Evolutionary conservation across 2,797 vertebrate genomes (phyloP).

Genomic region (Eidolon dupreanum): DNA sequence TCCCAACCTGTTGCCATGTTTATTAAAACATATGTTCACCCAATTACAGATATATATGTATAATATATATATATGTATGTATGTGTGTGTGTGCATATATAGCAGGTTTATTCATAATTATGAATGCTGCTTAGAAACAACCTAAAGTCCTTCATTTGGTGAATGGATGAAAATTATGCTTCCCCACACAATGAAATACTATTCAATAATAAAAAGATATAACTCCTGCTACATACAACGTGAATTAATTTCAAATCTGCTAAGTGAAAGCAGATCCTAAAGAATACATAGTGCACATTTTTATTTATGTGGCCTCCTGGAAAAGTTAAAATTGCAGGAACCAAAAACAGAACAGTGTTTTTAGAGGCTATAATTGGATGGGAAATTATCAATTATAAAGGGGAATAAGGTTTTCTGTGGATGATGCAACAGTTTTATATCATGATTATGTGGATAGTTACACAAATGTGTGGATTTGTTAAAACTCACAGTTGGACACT

Average conservation of each 20-base stretch:
- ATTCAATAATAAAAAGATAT: background rate
- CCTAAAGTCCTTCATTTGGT: background rate
- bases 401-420: background rate
- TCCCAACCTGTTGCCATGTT: background rate
- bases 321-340: background rate
- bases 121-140: background rate
- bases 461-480: background rate
- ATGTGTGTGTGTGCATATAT: background rate
- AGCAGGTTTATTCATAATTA: background rate
- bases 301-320: background rate
- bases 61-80: background rate
- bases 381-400: background rate
- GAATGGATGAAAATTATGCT: background rate
- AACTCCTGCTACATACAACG: background rate
- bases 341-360: background rate
- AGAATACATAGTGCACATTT: background rate
- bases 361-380: background rate
- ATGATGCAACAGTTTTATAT: background rate
- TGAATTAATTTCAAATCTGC: background rate
- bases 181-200: background rate
- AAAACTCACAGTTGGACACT: background rate
- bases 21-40: background rate
- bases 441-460: background rate
- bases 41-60: background rate
- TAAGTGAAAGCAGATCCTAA: background rate